Base-by-base conservation (phyloP, 2,113 vertebrate species). In the Mionectes macconnelli region DNA sequence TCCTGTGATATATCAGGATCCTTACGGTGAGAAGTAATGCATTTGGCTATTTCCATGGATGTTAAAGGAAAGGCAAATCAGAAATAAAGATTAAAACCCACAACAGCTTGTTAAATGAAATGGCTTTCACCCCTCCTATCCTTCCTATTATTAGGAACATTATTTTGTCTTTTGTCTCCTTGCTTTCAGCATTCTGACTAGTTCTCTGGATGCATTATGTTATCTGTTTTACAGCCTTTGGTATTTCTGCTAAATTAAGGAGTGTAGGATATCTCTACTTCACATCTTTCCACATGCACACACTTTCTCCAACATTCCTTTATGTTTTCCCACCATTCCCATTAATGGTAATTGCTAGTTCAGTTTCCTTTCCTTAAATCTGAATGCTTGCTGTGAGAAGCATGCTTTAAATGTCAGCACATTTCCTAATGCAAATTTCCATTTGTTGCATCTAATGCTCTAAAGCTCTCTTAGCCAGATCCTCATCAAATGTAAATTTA, bases 401-500 rank as follows among this genome's bases (percentile, higher is more conserved):
- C 62, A 44, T 67, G 14, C 57, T 94, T 87, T 93, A 83, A 84
- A 85, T 83, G 63, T 69, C 91, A 94, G 62, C 88, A 94, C 39
- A 62, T 89, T 87, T 92, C 40, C 87, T 52, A 28, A 52, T 52
- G 50, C 50, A 52, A 52, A 52, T 52, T 52, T 52, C 50, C 50
- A 52, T 52, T 52, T 93, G 83, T 83, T 95, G 63, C 45, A 53
- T 86, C 63, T 88, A 92, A 83, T 73, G 86, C 72, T 78, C 57
- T 73, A 83, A 95, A 94, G 21, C 84, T 94, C 56, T 73, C 59
- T 80, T 90, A 90, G 59, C 19, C 83, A 94, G 83, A 94, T 93
- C n/a, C 49, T 93, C 83, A 90, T 92, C 91, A 93, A 92, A 93
- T 90, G 91, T 90, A 92, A 96, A 95, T 96, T 96, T 94, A 85